phyloP scores from a whole-genome alignment of 1,140 invertebrate genomes.

The Drosophila parabipectinata region DNA sequence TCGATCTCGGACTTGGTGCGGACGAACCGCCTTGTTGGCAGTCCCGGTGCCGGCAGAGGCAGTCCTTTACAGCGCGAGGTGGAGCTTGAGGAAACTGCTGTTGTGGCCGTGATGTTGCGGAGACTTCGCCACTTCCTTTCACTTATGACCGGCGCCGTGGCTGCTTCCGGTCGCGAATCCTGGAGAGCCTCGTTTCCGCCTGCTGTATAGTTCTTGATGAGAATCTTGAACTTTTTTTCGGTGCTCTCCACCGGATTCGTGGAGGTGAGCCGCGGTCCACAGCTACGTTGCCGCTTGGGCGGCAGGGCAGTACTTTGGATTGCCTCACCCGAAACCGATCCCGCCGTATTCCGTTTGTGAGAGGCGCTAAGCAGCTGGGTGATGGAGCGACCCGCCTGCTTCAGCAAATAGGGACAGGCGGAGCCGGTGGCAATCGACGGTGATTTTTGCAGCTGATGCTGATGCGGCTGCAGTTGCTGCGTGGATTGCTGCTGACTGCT shows the following conservation, averaged over 20 bases:
- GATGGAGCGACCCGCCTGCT: conserved; percentile 69
- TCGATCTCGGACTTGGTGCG: conserved; percentile 72
- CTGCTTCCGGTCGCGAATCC: conserved; percentile 26
- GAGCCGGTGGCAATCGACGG: conserved; percentile 21
- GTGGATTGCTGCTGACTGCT: conserved; percentile 38
- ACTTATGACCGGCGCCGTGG: conserved; percentile 44
- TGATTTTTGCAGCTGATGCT: conserved; percentile 34
- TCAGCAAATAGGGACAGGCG: conserved; percentile 60
- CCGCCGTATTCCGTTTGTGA: conserved; percentile 52
- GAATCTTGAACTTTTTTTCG: conserved; percentile 74
- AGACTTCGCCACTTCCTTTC: conserved; percentile 71
- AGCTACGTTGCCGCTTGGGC: conserved; percentile 73
- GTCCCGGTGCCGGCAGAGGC: conserved; percentile 2
- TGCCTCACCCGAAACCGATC: conserved; percentile 21
- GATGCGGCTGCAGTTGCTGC: conserved; percentile 6
- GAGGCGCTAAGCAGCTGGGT: conserved; percentile 62
- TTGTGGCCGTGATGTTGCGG: conserved; percentile 56
- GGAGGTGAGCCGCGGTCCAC: conserved; percentile 61
- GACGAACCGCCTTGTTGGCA: conserved; percentile 45
- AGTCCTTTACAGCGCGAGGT: conserved; percentile 18
- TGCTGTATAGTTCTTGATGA: conserved; percentile 67
- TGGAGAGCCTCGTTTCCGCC: conserved; percentile 20
- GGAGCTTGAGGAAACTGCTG: conserved; percentile 2
- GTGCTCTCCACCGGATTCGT: conserved; percentile 43
- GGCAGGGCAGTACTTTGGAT: conserved; percentile 42